These are phyloP conservation scores for Cyanoliseus patagonus DNA, from an alignment of 2,113 vertebrate genomes.

Conservation along the genomic window DNA sequence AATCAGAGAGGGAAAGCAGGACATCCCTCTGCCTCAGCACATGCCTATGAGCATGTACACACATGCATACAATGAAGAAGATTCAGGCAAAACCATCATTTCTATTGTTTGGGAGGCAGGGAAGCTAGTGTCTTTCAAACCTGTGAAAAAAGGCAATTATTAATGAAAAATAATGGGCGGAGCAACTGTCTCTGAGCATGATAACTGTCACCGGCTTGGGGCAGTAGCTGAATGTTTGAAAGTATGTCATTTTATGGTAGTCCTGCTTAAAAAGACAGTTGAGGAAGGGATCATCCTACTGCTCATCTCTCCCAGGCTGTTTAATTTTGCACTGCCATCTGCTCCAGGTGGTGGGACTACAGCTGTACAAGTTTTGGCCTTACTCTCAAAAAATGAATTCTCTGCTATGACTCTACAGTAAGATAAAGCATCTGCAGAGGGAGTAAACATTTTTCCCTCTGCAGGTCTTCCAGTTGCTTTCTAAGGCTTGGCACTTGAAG, in stretches of 20 bases:
- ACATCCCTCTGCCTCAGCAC: neutral
- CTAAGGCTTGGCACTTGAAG: neutral
- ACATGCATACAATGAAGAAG: neutral
- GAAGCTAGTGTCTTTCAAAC: neutral
- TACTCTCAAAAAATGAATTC: neutral
- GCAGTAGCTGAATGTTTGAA: neutral
- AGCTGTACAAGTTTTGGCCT: neutral
- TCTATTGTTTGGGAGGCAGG: neutral
- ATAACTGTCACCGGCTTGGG: accelerated
- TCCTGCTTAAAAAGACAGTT: neutral
- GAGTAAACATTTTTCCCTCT: neutral
- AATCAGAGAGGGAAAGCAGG: neutral
- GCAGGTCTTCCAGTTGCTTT: neutral
- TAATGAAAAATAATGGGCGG: neutral
- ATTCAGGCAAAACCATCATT: neutral
- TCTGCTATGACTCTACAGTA: neutral
- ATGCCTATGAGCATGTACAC: accelerated
- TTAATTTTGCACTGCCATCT: neutral
- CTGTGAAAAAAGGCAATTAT: neutral
- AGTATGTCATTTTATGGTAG: neutral
- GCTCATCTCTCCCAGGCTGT: neutral
- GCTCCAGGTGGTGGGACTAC: neutral
- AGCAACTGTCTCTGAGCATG: neutral
- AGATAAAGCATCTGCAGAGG: neutral
- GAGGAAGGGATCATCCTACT: neutral